Evolutionary conservation across 2,888 invertebrate genomes (phyloP).

Genomic region (Synergus umbraculus): DNA sequence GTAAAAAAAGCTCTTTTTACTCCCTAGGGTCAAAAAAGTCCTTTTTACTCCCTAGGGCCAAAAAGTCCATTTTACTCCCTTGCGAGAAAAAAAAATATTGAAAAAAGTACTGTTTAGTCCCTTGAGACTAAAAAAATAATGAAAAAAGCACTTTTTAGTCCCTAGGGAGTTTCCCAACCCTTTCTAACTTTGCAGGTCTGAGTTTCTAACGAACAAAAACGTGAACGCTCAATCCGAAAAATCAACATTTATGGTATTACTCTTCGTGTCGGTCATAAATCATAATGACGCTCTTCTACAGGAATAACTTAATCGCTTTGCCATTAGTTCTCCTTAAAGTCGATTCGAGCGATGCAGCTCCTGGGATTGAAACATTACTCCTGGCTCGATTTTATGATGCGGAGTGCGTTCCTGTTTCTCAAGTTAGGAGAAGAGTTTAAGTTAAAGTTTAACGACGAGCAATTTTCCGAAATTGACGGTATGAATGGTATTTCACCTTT

Average conservation of each 20-base stretch:
- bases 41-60: no score
- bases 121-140: no score
- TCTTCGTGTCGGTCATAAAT: constrained; percentile 17
- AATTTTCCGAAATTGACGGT: constrained; percentile 33
- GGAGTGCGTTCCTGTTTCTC: constrained; percentile 12
- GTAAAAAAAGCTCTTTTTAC: no score
- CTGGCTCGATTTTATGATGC: constrained; percentile 28
- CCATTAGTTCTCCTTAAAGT: constrained; percentile 31
- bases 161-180: no score
- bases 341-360: constrained; percentile 29
- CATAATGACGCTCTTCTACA: constrained; percentile 22
- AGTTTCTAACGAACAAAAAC: background rate
- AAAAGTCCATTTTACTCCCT: no score
- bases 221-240: background rate
- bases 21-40: no score
- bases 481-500: constrained; percentile 14
- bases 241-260: constrained; percentile 5
- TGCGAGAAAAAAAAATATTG: no score
- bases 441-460: constrained; percentile 26
- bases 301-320: constrained; percentile 25
- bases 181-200: background rate
- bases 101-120: no score
- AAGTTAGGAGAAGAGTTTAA: no score
- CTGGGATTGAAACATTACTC: constrained; percentile 38
- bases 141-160: no score